These are phyloP conservation scores for Trachymyrmex cornetzi DNA, from an alignment of 1,140 invertebrate species.

Conservation along the genomic window DNA sequence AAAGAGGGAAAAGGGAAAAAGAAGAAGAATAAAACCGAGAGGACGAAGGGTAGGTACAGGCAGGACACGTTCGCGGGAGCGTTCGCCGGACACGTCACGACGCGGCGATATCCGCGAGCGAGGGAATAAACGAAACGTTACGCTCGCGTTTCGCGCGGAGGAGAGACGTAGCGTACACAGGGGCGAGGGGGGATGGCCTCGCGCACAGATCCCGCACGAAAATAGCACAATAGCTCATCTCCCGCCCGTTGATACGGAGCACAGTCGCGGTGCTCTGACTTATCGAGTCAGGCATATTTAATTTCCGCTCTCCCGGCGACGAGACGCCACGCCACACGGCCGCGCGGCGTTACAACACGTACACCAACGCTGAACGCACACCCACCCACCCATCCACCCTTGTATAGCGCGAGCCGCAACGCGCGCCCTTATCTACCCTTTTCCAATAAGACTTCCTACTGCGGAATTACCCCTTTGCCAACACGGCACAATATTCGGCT, in stretches of 20 bases:
- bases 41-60: conserved; percentile 11
- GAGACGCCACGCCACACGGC: conserved; percentile 43
- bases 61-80: conserved; percentile 35
- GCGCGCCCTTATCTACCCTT: conserved; percentile 85
- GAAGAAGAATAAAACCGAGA: conserved; percentile 4
- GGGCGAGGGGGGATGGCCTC: conserved; percentile 71
- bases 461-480: conserved; percentile 84
- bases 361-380: conserved; percentile 41
- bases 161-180: conserved; percentile 66
- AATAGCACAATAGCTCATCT: conserved; percentile 87
- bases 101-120: conserved; percentile 53
- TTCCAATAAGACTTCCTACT: conserved; percentile 86
- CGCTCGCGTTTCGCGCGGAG: conserved; percentile 62
- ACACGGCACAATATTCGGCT: conserved; percentile 80
- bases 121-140: conserved; percentile 73
- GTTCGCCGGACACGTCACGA: conserved; percentile 54
- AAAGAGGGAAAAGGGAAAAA: background rate
- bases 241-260: conserved; percentile 83
- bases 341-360: conserved; percentile 33
- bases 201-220: conserved; percentile 84
- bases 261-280: conserved; percentile 82
- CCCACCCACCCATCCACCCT: background rate
- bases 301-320: conserved; percentile 85
- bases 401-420: background rate
- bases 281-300: conserved; percentile 87